Evolutionary conservation across 1,140 invertebrate species (phyloP).

Genomic region (Globodera rostochiensis): DNA sequence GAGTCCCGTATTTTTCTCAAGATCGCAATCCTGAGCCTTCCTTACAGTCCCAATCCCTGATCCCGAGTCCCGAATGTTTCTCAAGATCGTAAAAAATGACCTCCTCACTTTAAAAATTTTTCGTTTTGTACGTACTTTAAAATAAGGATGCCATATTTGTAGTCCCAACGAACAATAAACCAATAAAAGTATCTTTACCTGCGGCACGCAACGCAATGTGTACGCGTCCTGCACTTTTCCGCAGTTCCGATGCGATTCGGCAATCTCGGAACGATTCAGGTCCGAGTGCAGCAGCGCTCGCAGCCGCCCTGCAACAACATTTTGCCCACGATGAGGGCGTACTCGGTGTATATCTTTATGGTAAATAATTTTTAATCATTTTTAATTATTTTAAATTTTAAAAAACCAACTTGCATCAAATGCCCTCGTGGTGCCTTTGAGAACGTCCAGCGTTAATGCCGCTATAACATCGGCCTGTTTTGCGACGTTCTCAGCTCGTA

Average conservation of each 20-base stretch:
- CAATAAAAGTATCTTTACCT: background rate
- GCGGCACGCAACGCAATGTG: conserved; percentile 76
- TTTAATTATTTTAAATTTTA: conserved; percentile 17
- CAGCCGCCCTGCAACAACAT: conserved; percentile 72
- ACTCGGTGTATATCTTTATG: conserved; percentile 73
- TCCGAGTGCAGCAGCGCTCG: conserved; percentile 75
- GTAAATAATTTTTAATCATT: conserved; percentile 23
- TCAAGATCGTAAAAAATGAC: no score
- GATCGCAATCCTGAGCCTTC: no score
- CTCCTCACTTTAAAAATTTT: no score
- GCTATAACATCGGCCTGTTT: conserved; percentile 77
- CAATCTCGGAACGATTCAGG: conserved; percentile 75
- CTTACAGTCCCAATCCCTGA: no score
- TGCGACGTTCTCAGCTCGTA: conserved; percentile 72
- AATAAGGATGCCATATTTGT: no score
- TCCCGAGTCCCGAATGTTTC: no score
- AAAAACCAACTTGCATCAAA: conserved; percentile 72
- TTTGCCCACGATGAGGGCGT: conserved; percentile 75
- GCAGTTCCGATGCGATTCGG: conserved; percentile 74
- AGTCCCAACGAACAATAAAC: no score
- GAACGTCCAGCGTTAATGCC: conserved; percentile 75
- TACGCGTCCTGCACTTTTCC: conserved; percentile 78
- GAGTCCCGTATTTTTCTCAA: no score
- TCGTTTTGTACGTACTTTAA: no score
- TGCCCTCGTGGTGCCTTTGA: conserved; percentile 76